Evolutionary conservation across 2,113 vertebrate genomes (phyloP).

Genomic region (Siphamia tubifer): DNA sequence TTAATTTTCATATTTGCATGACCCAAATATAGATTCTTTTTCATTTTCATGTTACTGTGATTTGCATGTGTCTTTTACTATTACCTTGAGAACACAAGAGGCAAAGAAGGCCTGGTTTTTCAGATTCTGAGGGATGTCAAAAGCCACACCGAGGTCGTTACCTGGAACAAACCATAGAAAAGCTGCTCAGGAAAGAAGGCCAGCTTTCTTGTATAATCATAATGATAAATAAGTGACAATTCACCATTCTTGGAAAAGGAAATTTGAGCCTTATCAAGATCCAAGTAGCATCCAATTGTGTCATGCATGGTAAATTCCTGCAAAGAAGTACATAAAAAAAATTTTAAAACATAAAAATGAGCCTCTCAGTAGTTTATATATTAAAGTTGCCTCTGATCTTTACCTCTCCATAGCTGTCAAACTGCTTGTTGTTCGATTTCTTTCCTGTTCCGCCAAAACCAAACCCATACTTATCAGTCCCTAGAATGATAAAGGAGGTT

Average conservation of each 20-base stretch:
- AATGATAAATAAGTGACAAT: not conserved
- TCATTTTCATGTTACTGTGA: not conserved
- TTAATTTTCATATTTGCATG: not conserved
- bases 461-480: slow-evolving; percentile 96
- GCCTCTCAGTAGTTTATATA: not conserved
- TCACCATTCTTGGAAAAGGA: slow-evolving; percentile 96
- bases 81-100: slow-evolving; percentile 96
- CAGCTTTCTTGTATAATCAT: not conserved
- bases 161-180: slow-evolving; percentile 72
- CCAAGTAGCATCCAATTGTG: slow-evolving; percentile 92
- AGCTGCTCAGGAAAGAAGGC: not conserved
- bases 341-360: not conserved
- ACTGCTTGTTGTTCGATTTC: slow-evolving; percentile 98
- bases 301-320: slow-evolving; percentile 99
- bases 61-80: not conserved
- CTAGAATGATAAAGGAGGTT: slow-evolving; percentile 61
- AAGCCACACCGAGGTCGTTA: slow-evolving; percentile 91
- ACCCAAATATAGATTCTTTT: not conserved
- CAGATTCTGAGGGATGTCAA: slow-evolving; percentile 88
- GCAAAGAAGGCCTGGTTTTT: slow-evolving; percentile 91
- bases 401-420: slow-evolving; percentile 99
- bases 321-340: not conserved
- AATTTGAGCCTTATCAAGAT: slow-evolving; percentile 86
- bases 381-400: not conserved
- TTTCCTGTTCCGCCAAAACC: slow-evolving; percentile 98